These are phyloP conservation scores for Corvus cornix DNA, from an alignment of 2,113 vertebrate species.

Conservation along the genomic window DNA sequence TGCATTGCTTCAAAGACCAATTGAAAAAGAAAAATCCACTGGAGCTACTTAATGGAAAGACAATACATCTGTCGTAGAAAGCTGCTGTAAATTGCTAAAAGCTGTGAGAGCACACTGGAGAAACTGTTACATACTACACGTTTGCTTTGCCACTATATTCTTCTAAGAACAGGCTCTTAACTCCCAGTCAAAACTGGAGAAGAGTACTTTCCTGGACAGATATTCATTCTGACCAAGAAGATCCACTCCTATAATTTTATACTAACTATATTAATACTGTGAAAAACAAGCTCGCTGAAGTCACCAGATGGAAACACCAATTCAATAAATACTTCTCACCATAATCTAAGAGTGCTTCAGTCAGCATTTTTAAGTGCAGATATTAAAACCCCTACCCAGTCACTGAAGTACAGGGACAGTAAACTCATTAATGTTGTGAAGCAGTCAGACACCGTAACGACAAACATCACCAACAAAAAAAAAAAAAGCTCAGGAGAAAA, in stretches of 20 bases:
- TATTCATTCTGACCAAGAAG: background rate
- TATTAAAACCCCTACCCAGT: background rate
- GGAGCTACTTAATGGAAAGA: constrained; percentile 2
- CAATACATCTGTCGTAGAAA: background rate
- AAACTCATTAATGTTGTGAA: background rate
- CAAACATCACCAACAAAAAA: background rate
- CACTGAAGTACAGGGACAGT: background rate
- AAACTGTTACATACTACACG: background rate
- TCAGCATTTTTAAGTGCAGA: background rate
- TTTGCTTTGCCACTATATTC: background rate
- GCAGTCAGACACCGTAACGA: background rate
- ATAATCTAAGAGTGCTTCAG: background rate
- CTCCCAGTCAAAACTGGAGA: background rate
- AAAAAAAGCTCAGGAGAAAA: background rate
- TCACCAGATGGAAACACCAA: background rate
- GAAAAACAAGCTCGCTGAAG: background rate
- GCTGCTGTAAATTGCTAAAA: background rate
- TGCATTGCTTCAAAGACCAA: constrained; percentile 6
- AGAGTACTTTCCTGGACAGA: background rate
- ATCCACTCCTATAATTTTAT: background rate
- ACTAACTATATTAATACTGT: background rate
- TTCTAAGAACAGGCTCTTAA: background rate
- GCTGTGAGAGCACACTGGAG: background rate
- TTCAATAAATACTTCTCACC: background rate
- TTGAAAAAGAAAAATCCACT: background rate